Evolutionary conservation across 2,888 invertebrate genomes (phyloP).

Genomic region (Marasmarcha lunaedactyla): DNA sequence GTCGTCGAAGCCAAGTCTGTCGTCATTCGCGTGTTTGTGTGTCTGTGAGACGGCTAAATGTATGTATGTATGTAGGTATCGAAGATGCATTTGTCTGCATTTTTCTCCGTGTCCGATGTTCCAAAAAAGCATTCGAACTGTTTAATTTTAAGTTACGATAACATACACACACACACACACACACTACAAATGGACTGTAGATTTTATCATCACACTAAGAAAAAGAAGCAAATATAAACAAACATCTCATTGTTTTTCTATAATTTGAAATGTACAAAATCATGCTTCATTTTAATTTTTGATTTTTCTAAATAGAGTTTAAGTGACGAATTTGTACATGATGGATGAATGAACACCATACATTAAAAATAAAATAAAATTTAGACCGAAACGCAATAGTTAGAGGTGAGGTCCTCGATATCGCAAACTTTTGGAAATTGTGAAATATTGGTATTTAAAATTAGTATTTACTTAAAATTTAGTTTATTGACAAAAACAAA

Average conservation of each 20-base stretch:
- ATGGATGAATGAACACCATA: conserved; percentile 34
- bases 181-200: conserved; percentile 49
- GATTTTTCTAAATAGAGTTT: conserved; percentile 58
- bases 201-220: conserved; percentile 64
- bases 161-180: no score
- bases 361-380: neutral
- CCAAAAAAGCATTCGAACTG: conserved; percentile 37
- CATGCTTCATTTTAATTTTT: conserved; percentile 61
- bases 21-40: no score
- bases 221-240: conserved; percentile 37
- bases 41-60: no score
- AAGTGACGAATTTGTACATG: conserved; percentile 64
- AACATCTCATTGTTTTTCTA: conserved; percentile 43
- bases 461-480: conserved; percentile 71
- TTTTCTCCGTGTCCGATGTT: conserved; percentile 19
- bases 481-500: conserved; percentile 68
- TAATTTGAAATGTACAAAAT: conserved; percentile 67
- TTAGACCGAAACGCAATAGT: conserved; percentile 35
- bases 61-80: no score
- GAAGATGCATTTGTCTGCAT: conserved; percentile 44
- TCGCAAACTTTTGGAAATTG: conserved; percentile 45
- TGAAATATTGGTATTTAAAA: conserved; percentile 67
- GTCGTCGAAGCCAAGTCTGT: no score
- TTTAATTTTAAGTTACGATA: conserved; percentile 54
- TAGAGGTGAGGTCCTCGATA: conserved; percentile 25